These are phyloP conservation scores for Lophius americanus DNA, from an alignment of 2,797 vertebrate genomes.

Conservation along the genomic window DNA sequence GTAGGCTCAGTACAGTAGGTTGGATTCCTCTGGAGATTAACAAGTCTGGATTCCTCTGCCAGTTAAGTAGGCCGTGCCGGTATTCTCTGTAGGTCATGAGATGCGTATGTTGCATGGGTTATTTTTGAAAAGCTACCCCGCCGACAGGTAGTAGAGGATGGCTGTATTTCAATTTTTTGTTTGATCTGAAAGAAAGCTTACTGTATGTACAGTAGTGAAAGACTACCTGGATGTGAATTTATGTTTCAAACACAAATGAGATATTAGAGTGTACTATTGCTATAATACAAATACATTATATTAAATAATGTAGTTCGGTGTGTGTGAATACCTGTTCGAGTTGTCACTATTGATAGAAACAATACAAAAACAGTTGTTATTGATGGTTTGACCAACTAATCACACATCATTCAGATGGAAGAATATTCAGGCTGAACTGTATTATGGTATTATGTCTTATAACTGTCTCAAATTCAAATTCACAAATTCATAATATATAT, in stretches of 20 bases:
- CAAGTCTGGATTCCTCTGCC: conserved; percentile 55
- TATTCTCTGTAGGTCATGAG: conserved; percentile 40
- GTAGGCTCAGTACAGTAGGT: conserved; percentile 32
- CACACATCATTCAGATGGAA: conserved; percentile 24
- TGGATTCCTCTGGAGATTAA: conserved; percentile 58
- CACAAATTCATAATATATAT: neutral
- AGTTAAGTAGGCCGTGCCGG: conserved; percentile 50
- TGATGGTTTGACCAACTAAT: neutral
- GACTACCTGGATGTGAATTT: neutral
- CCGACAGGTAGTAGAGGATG: conserved; percentile 10
- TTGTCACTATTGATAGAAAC: conserved; percentile 14
- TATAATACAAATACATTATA: neutral
- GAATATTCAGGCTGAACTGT: conserved; percentile 7
- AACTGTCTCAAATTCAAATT: conserved; percentile 1
- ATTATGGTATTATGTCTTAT: conserved; percentile 2
- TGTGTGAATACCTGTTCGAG: neutral
- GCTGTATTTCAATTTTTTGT: neutral
- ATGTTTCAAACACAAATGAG: conserved; percentile 1
- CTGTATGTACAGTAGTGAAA: neutral
- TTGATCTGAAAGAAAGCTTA: neutral
- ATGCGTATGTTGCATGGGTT: conserved; percentile 33
- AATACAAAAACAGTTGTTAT: conserved; percentile 33
- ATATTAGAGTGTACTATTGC: conserved; percentile 8
- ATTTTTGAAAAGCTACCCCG: conserved; percentile 22
- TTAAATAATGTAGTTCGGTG: neutral